Evolutionary conservation across 2,113 vertebrate genomes (phyloP), one percentile per base, ranked within the genome.

Genomic region (Garra rufa): DNA sequence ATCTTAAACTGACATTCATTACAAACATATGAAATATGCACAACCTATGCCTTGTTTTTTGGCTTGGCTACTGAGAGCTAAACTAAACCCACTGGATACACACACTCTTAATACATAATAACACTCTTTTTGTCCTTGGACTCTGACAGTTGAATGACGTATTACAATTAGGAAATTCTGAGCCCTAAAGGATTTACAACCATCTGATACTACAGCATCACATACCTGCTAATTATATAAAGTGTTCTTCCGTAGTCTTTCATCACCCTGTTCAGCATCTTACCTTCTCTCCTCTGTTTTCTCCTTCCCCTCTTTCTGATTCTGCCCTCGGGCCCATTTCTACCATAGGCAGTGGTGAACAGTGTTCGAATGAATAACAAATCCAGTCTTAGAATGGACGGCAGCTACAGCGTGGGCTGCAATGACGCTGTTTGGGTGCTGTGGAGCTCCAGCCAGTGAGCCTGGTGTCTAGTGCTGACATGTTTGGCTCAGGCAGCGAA

Each of bases 311-410:
- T 82, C 86, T 85, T 28, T 82, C 83, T 59, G 91, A 88, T 63
- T 85, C 77, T 41, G 91, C 89, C 90, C 90, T 85, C 6, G 89
- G 92, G 79, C 90, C 88, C 90, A 92, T 90, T 63, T 88, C 81
- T 63, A 81, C 44, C 76, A 86, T 80, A 3, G 57, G 44, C n/a
- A 30, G 0, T 30, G 24, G 13, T 21, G 24, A 30, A 50, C 24
- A 48, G n/a, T 38, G 15, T 21, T 67, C 17, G 21, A 28, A 21
- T 48, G 76, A 83, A 44, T 26, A 70, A 76, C 75, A 3, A 38
- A 74, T 80, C 70, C 55, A 74, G 24, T 43, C 57, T 19, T 57
- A 41, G 48, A 59, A 30, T 28, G 30, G 44, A 30, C 26, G 1
- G 73, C 19, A 26, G 59, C 44, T 63, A 71, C 70, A 46, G 67